These are phyloP conservation scores for Formica aserva DNA, from an alignment of 2,888 invertebrate genomes.

Conservation along the genomic window DNA sequence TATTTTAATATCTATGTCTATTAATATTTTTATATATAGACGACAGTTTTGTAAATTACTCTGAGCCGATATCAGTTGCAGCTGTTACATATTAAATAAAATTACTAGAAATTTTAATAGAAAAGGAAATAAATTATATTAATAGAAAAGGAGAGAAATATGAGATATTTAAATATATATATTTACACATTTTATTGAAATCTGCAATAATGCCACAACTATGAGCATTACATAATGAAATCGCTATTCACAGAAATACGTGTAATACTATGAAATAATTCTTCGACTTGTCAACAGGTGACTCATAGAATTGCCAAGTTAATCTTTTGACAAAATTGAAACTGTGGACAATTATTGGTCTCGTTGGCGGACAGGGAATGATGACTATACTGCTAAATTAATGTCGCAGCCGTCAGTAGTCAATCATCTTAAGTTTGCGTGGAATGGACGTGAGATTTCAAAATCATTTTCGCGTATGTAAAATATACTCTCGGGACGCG, in stretches of 20 bases:
- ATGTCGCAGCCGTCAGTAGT: conserved; percentile 49
- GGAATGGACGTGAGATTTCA: conserved; percentile 10
- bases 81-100: background rate
- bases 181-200: background rate
- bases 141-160: background rate
- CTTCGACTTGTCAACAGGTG: conserved; percentile 32
- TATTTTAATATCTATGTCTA: background rate
- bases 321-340: conserved; percentile 63
- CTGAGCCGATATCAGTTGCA: too few species aligned
- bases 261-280: conserved; percentile 19
- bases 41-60: background rate
- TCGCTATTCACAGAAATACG: background rate
- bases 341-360: conserved; percentile 63
- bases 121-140: background rate
- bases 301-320: conserved; percentile 15
- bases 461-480: background rate
- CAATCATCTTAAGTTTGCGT: conserved; percentile 19
- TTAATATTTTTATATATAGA: too few species aligned
- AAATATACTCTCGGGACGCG: background rate
- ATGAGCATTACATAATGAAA: background rate
- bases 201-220: too few species aligned
- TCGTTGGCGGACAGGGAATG: conserved; percentile 51
- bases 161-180: background rate
- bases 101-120: background rate
- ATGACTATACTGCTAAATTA: conserved; percentile 63